Evolutionary conservation across 2,888 invertebrate species (phyloP).

Genomic region (Scrobipalpa atriplicella): DNA sequence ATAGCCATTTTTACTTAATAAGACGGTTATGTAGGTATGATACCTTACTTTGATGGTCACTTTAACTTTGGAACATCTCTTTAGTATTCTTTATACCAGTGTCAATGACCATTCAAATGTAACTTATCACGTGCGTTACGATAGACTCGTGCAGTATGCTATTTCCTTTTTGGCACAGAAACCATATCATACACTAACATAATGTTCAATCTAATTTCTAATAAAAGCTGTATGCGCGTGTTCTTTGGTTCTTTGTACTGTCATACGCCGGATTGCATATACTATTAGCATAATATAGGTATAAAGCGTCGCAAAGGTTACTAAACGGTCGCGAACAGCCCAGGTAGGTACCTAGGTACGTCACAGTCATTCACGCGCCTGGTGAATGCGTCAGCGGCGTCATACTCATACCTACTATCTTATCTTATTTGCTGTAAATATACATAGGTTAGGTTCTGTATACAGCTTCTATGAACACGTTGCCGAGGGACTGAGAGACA

Average conservation of each 20-base stretch:
- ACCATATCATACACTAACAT: background rate
- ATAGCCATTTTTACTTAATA: too few relatives aligned
- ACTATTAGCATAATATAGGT: background rate
- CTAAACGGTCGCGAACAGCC: background rate
- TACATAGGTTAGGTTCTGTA: background rate
- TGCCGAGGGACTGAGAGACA: conserved; percentile 11
- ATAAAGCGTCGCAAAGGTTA: background rate
- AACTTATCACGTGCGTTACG: background rate
- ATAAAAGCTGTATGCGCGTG: background rate
- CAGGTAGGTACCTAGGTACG: background rate
- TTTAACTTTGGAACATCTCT: too few relatives aligned
- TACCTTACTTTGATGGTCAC: too few relatives aligned
- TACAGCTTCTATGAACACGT: background rate
- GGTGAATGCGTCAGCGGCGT: background rate
- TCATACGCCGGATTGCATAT: background rate
- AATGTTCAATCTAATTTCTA: background rate
- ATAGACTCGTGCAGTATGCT: background rate
- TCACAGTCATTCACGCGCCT: conserved; percentile 1
- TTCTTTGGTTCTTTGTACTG: background rate
- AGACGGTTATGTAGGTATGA: too few relatives aligned
- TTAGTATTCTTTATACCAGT: background rate
- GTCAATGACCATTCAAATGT: background rate
- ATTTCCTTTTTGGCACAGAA: background rate
- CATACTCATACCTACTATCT: conserved; percentile 7
- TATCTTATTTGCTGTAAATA: conserved; percentile 3